Percentiles rank a stretch among this genome's conserved stretches.
These are phyloP conservation scores for Microchirus variegatus DNA, from an alignment of 2,797 vertebrate genomes.

Conservation along the genomic window DNA sequence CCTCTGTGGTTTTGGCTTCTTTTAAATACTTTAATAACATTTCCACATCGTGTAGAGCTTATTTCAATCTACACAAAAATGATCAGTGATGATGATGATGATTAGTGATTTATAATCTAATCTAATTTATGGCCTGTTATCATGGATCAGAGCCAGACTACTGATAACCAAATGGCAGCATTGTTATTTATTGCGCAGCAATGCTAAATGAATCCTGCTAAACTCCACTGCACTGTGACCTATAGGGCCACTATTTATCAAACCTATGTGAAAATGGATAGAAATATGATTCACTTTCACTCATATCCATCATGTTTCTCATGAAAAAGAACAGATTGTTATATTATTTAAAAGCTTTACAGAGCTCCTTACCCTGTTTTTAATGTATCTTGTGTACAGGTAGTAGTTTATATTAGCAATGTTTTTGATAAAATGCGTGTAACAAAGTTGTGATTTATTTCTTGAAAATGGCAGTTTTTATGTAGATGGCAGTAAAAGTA, in stretches of 20 bases:
- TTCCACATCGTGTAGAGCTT: neutral
- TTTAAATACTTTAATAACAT: neutral
- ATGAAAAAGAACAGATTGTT: too few species aligned
- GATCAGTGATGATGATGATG: neutral
- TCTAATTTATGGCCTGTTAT: neutral
- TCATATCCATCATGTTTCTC: too few species aligned
- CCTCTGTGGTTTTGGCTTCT: too few species aligned
- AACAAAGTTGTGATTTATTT: too few species aligned
- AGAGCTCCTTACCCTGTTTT: too few species aligned
- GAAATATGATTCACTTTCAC: too few species aligned
- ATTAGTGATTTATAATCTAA: slow-evolving; percentile 11
- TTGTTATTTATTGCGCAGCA: slow-evolving; percentile 3
- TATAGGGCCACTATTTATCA: neutral
- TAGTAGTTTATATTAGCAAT: too few species aligned
- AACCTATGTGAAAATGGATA: neutral
- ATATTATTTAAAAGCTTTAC: too few species aligned
- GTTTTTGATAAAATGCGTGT: too few species aligned
- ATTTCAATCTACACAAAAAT: neutral
- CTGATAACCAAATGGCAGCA: slow-evolving; percentile 15
- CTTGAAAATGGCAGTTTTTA: too few species aligned
- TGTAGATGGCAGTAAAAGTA: too few species aligned
- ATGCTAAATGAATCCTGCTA: slow-evolving; percentile 5
- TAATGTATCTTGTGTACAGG: too few species aligned
- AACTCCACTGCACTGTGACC: slow-evolving; percentile 8
- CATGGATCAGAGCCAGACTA: slow-evolving; percentile 22